Evolutionary conservation across 2,888 invertebrate genomes (phyloP).

Genomic region (Halictus quadricinctus): DNA sequence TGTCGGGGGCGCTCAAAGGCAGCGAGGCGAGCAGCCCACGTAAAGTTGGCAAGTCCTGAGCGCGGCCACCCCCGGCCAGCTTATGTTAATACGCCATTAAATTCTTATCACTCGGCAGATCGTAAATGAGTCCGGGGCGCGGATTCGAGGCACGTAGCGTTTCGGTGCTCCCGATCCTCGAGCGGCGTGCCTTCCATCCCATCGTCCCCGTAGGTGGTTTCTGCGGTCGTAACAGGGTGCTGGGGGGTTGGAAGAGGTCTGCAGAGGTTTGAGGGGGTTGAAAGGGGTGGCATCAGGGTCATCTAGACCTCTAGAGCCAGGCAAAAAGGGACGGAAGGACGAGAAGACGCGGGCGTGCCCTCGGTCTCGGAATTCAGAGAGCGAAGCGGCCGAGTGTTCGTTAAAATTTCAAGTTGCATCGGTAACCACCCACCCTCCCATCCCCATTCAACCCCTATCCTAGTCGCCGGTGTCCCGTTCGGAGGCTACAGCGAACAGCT

Average conservation of each 20-base stretch:
- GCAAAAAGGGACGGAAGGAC: slow-evolving; percentile 16
- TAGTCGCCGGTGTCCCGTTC: neutral
- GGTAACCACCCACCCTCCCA: slow-evolving; percentile 41
- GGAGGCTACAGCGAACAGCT: slow-evolving; percentile 1
- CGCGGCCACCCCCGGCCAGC: slow-evolving; percentile 36
- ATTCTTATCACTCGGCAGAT: slow-evolving; percentile 69
- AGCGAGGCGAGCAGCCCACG: neutral
- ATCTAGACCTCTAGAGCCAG: neutral
- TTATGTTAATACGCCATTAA: slow-evolving; percentile 70
- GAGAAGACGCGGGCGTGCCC: slow-evolving; percentile 28
- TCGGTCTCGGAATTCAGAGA: slow-evolving; percentile 53
- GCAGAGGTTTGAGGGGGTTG: neutral
- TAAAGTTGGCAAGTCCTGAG: neutral
- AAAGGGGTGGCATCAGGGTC: slow-evolving; percentile 39
- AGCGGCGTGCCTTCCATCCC: slow-evolving; percentile 20
- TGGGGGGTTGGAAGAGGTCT: slow-evolving; percentile 4
- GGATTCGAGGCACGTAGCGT: slow-evolving; percentile 69
- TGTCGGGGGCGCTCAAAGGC: neutral
- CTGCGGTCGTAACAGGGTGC: slow-evolving; percentile 25
- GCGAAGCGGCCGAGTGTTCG: slow-evolving; percentile 50
- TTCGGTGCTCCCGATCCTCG: slow-evolving; percentile 55
- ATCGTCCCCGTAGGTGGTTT: slow-evolving; percentile 16
- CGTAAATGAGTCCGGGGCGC: slow-evolving; percentile 66
- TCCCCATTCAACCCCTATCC: neutral
- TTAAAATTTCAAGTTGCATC: slow-evolving; percentile 70